Evolutionary conservation across 1,140 invertebrate genomes (phyloP), one percentile per base, ranked within the genome.

Genomic region (Drosophila mauritiana): DNA sequence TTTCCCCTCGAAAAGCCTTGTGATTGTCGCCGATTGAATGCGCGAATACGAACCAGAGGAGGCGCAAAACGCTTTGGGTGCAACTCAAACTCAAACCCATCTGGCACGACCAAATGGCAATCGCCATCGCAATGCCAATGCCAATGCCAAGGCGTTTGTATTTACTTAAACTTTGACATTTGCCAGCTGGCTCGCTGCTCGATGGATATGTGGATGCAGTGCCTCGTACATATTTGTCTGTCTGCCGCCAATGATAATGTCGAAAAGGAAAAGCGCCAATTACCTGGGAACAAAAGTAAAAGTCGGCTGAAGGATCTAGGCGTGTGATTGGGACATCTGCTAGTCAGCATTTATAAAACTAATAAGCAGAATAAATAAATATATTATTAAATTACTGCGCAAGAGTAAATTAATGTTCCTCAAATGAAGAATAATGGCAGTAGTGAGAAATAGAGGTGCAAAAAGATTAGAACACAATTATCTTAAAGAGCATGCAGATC

Each of bases 121-220:
- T 70, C 59, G 51, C 51, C 64, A 63, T 25, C 27, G 37, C 39
- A 63, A 56, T 17, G 31, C 42, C 54, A 40, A 57, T 58, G 54
- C 37, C 48, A 40, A 56, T 58, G 54, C 37, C 48, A 72, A 72
- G 54, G 69, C 83, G 75, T 88, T 82, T 88, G 83, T 88, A 76
- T 86, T 83, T 89, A 61, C 36, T 80, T 88, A 88, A 89, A 88
- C 83, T 88, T 88, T 88, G 83, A 88, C 83, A 89, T 88, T 88
- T 83, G 70, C 46, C 83, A 88, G 75, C 79, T 88, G 80, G 63
- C 72, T 56, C 51, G 59, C 63, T 17, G 17, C 17, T 17, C 49
- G 61, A 54, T 68, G 53, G 65, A 73, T 78, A 48, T 75, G 67
- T 62, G 46, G 52, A 53, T 59, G 58, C 52, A 40, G 55, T 43